A percentile compares a stretch with the other conserved stretches of the same genome.
Evolutionary conservation across 2,888 invertebrate species (phyloP).

Genomic region (Biston stratarius): DNA sequence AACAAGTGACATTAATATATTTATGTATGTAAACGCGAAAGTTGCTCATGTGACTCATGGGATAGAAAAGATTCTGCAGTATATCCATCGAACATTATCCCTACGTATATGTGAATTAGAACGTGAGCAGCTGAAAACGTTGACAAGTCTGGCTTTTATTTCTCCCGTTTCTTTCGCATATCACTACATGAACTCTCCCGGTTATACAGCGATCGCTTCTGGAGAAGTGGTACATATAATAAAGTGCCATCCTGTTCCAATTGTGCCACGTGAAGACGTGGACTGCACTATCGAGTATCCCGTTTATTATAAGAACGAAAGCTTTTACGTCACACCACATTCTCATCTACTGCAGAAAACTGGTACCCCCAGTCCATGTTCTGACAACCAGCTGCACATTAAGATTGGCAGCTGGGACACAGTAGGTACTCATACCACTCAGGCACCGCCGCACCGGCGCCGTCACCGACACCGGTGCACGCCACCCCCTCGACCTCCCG

Average conservation of each 20-base stretch:
- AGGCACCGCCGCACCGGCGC: too few species aligned
- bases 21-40: background rate
- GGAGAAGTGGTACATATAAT: background rate
- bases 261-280: background rate
- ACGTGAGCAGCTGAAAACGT: background rate
- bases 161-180: background rate
- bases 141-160: background rate
- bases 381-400: too few species aligned
- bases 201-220: background rate
- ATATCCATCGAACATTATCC: background rate
- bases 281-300: background rate
- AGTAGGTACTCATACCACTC: too few species aligned
- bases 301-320: too few species aligned
- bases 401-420: too few species aligned
- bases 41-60: background rate
- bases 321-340: too few species aligned
- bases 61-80: background rate
- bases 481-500: too few species aligned
- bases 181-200: background rate
- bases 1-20: background rate
- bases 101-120: background rate
- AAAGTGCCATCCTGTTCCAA: background rate
- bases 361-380: too few species aligned
- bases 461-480: too few species aligned
- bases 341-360: too few species aligned